Evolutionary conservation across 2,113 vertebrate species (phyloP).

Genomic region (Dipodomys merriami): DNA sequence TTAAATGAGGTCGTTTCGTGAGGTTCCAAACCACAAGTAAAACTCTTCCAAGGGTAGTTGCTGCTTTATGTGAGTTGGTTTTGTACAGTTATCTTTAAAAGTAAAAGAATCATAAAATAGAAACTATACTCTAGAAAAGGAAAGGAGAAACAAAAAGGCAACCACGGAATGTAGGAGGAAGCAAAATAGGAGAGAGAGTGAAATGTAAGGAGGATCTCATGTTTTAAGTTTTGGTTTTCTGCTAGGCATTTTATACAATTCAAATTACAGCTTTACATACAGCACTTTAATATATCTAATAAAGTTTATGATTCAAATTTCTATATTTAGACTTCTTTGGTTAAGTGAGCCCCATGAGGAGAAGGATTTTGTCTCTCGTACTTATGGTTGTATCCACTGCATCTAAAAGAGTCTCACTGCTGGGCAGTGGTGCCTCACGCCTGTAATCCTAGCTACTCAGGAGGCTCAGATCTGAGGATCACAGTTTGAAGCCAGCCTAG

Average conservation of each 20-base stretch:
- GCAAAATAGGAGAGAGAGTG: neutral
- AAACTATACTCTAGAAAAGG: neutral
- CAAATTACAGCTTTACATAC: slow-evolving; percentile 18
- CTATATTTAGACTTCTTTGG: slow-evolving; percentile 3
- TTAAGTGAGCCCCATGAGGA: slow-evolving; percentile 6
- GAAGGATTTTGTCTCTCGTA: slow-evolving; percentile 15
- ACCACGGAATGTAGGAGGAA: neutral
- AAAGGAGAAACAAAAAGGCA: neutral
- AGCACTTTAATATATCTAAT: slow-evolving; percentile 31
- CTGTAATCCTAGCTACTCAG: too few relatives aligned
- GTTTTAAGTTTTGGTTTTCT: slow-evolving; percentile 33
- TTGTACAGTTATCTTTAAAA: neutral
- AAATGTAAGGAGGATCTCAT: neutral
- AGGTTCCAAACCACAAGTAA: neutral
- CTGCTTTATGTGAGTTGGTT: neutral
- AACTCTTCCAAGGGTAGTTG: neutral
- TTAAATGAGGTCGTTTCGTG: neutral
- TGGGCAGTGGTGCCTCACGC: too few relatives aligned
- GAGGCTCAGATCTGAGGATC: too few relatives aligned
- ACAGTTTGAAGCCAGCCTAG: too few relatives aligned
- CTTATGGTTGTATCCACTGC: neutral
- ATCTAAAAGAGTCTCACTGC: slow-evolving; percentile 21
- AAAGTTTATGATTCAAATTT: slow-evolving; percentile 23
- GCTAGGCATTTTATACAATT: neutral
- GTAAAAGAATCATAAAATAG: slow-evolving; percentile 9